Base-by-base conservation (phyloP, 2,888 invertebrate genomes). In the Linnaemya tessellans region DNA sequence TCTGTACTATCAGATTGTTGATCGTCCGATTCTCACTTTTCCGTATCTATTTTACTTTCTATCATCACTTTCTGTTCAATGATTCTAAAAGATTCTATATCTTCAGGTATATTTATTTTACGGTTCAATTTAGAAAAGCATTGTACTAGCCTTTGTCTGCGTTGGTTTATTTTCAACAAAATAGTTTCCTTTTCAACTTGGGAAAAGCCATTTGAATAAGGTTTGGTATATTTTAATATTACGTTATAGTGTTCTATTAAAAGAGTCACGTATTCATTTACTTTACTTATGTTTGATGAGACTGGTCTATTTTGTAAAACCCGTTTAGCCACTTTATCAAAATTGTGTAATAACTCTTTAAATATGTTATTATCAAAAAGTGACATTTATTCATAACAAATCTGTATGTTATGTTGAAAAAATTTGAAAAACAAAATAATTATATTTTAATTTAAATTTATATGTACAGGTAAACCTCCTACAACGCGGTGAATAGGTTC, bases 241-340 rank as follows among this genome's bases (percentile, higher is more conserved):
- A n/a, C n/a, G n/a, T n/a, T 68, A 20, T 51, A 68, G 20, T 25
- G 18, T 51, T 51, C 51, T 11, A 49, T 51, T 51, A 67, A 35
- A 5, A 67, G 46, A 25, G 25, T 18, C 10, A 51, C 30, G 25
- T 56, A 71, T 58, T 70, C 41, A 35, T 67, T 18, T n/a, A 25
- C 20, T 74, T 64, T 62, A 43, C 35, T 56, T 30, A n/a, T 1
- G 18, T 62, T 38, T n/a, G n/a, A n/a, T n/a, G n/a, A n/a, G n/a
- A n/a, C n/a, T n/a, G n/a, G n/a, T n/a, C n/a, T n/a, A n/a, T n/a
- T n/a, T n/a, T n/a, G n/a, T n/a, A n/a, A n/a, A n/a, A n/a, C n/a
- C n/a, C n/a, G n/a, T n/a, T n/a, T n/a, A n/a, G n/a, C n/a, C n/a
- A n/a, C n/a, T n/a, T n/a, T n/a, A n/a, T n/a, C n/a, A 30, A 58